A percentile compares a stretch with the other conserved stretches of the same genome.
Conservation (phyloP, 2,888 invertebrate species). For the Hoplodrina ambigua region DNA sequence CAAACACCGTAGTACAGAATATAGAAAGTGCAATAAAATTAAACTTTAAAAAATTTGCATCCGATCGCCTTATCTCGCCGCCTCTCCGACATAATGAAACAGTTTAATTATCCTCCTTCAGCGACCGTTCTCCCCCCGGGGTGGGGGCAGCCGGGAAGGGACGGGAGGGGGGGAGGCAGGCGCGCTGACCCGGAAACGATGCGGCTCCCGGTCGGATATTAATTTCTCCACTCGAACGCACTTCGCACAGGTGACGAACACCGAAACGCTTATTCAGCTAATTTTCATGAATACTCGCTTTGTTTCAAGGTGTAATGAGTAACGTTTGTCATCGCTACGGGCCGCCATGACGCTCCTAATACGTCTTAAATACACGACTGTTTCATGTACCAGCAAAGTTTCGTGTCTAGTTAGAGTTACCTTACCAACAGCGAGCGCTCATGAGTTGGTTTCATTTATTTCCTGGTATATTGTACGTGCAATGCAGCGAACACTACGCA, state of each 20-base stretch:
- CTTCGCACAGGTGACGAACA: conserved; percentile 68
- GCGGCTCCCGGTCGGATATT: conserved; percentile 80
- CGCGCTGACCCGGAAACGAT: conserved; percentile 80
- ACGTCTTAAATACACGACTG: not conserved
- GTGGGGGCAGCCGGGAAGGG: not conserved
- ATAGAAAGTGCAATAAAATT: conserved; percentile 43
- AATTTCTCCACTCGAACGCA: conserved; percentile 81
- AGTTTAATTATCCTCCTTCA: conserved; percentile 78
- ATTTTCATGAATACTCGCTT: conserved; percentile 59
- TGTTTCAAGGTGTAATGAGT: conserved; percentile 44
- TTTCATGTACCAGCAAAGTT: conserved; percentile 3
- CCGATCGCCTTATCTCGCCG: conserved; percentile 64
- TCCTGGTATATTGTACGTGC: conserved; percentile 9
- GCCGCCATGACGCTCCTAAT: not conserved
- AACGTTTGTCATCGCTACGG: conserved; percentile 18
- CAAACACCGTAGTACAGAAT: conserved; percentile 13
- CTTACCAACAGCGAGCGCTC: not conserved
- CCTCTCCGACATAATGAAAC: conserved; percentile 74
- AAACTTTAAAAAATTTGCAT: conserved; percentile 62
- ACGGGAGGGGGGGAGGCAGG: conserved; percentile 48
- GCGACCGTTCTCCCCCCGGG: conserved; percentile 37
- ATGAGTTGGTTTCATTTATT: conserved; percentile 13
- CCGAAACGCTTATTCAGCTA: conserved; percentile 60
- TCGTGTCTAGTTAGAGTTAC: not conserved
- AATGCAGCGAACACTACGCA: conserved; percentile 3